Conservation (phyloP, 2,797 vertebrate species). For the Xiphophorus birchmanni region DNA sequence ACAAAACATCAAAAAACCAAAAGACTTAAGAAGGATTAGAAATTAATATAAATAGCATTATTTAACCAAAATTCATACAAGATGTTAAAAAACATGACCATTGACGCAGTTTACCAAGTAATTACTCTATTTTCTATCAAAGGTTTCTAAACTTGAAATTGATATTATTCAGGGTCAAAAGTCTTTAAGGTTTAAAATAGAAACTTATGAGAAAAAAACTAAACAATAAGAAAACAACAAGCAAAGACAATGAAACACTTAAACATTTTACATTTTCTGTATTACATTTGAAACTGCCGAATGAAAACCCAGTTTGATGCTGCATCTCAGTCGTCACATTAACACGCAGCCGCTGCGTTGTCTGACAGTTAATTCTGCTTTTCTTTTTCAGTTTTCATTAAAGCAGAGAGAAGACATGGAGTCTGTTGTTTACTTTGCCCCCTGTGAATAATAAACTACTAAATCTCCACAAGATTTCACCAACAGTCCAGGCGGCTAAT, state of each 20-base stretch:
- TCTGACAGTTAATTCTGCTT: constrained; percentile 28
- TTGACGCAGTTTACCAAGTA: background rate
- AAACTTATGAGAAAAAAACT: background rate
- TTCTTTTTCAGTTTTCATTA: constrained; percentile 53
- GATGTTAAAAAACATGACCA: background rate
- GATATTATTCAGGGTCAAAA: background rate
- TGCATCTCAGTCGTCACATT: constrained; percentile 33
- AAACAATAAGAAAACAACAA: background rate
- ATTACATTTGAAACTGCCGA: background rate
- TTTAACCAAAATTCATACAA: background rate
- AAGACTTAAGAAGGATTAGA: no score
- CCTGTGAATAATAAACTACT: constrained; percentile 56
- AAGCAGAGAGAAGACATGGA: constrained; percentile 23
- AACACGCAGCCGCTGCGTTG: constrained; percentile 22
- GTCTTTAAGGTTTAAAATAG: background rate
- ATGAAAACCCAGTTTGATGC: background rate
- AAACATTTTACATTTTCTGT: background rate
- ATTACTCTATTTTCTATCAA: background rate
- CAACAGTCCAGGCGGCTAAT: constrained; percentile 46
- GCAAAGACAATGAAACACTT: background rate
- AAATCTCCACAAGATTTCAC: constrained; percentile 26
- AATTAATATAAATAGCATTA: background rate
- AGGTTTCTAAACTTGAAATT: background rate
- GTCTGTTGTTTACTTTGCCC: constrained; percentile 47
- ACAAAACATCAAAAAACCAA: background rate